Evolutionary conservation across 2,888 invertebrate species (phyloP), one percentile per base, ranked within the genome.

Genomic region (Tipula helvola): DNA sequence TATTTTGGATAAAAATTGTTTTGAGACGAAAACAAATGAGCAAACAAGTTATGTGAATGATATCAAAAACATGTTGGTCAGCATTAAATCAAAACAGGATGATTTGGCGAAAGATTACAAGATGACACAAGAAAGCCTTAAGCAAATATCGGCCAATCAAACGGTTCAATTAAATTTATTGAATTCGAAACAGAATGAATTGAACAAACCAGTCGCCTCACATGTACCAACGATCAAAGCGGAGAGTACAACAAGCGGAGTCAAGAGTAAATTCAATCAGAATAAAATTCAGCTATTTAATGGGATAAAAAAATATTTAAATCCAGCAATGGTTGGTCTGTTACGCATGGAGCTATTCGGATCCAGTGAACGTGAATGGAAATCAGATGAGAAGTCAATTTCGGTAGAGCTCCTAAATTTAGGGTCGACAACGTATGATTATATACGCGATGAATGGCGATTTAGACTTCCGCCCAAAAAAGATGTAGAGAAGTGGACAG

Each of bases 271-370:
- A 86, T 86, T 86, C 7, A 57, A 86, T 86, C 41, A 42, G 28
- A 86, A 86, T 86, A 86, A 86, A 86, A 86, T 36, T 0, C 91
- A 91, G 87, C 87, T 91, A 0, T 91, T 91, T 86, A 90, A 90
- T 87, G 90, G 90, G 1, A 90, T 91, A n/a, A 91, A 90, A 87
- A 90, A 90, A 87, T 91, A 91, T 88, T 87, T 91, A 16, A 89
- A 89, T 16, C 89, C 90, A 2, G 90, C 91, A 5, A 91, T 91
- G 90, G 89, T 89, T 0, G 89, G 91, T 0, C 87, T 91, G n/a
- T 88, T 91, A 4, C 90, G 91, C 8, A 91, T 91, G 90, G 91
- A 91, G 89, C 90, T 91, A 90, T 91, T 91, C 88, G 90, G 90
- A 0, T 89, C 88, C 39, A 88, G 89, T 0, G 91, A 91, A 8